phyloP scores from a whole-genome alignment of 2,888 invertebrate species.

The Agelastica alni region DNA sequence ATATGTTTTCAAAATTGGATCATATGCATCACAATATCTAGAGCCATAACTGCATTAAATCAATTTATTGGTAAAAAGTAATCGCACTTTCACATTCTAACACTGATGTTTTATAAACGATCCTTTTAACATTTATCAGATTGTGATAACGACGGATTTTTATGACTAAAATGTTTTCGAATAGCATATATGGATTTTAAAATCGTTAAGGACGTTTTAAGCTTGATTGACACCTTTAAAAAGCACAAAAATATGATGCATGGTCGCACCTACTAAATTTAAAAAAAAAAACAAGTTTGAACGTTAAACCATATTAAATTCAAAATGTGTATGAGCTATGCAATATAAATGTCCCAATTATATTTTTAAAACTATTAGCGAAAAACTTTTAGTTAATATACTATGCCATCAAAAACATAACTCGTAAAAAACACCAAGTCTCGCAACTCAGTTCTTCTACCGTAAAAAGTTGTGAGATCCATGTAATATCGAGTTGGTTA shows the following conservation, averaged over 20 bases:
- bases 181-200: constrained; percentile 19
- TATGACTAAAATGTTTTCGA: no score
- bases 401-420: no score
- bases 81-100: not conserved
- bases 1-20: not conserved
- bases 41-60: not conserved
- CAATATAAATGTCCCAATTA: no score
- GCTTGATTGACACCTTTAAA: constrained; percentile 15
- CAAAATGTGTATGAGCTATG: no score
- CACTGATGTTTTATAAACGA: not conserved
- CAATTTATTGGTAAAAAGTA: not conserved
- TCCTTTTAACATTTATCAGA: not conserved
- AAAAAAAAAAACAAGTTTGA: no score
- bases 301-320: no score
- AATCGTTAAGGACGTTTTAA: not conserved
- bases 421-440: no score
- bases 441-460: no score
- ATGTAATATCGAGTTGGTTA: no score
- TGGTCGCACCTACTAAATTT: not conserved
- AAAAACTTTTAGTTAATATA: no score
- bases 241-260: not conserved
- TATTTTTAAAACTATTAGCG: no score
- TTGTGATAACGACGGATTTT: not conserved
- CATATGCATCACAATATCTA: not conserved
- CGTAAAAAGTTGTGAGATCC: no score